Evolutionary conservation across 2,888 invertebrate species (phyloP).

Genomic region (Xylophagus ater): DNA sequence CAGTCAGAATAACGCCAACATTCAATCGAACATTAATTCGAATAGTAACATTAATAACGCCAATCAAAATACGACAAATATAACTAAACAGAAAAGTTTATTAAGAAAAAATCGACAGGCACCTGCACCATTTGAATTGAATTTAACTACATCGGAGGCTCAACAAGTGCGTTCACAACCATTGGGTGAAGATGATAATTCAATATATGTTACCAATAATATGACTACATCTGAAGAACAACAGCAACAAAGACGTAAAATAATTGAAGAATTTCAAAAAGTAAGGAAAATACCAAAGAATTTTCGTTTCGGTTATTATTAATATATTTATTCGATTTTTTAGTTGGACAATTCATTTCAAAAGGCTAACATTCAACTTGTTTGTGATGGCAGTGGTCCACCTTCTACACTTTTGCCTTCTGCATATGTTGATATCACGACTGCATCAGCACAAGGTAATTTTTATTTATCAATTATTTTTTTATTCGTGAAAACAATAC

Average conservation of each 20-base stretch:
- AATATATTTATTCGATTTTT: not conserved
- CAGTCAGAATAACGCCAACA: constrained; percentile 10
- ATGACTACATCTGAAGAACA: constrained; percentile 17
- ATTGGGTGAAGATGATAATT: constrained; percentile 35
- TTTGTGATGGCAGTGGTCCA: constrained; percentile 18
- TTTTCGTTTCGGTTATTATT: not conserved
- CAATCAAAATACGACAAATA: constrained; percentile 7
- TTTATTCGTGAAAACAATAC: not conserved
- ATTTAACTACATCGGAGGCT: constrained; percentile 24
- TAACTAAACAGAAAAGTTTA: constrained; percentile 26
- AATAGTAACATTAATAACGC: constrained; percentile 11
- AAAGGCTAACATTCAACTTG: constrained; percentile 22
- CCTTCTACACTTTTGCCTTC: constrained; percentile 19
- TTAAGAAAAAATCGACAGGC: constrained; percentile 35
- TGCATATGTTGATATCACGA: constrained; percentile 22
- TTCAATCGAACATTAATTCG: constrained; percentile 17
- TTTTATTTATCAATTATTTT: not conserved
- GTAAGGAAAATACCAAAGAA: constrained; percentile 8
- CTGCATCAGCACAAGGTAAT: constrained; percentile 20
- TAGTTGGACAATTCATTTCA: constrained; percentile 22
- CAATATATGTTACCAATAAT: constrained; percentile 13
- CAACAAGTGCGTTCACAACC: constrained; percentile 41
- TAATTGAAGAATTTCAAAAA: constrained; percentile 26
- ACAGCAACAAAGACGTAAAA: constrained; percentile 29
- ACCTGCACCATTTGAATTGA: constrained; percentile 30